Evolutionary conservation across 2,797 vertebrate species (phyloP).

Genomic region (Centropyge bicolor): DNA sequence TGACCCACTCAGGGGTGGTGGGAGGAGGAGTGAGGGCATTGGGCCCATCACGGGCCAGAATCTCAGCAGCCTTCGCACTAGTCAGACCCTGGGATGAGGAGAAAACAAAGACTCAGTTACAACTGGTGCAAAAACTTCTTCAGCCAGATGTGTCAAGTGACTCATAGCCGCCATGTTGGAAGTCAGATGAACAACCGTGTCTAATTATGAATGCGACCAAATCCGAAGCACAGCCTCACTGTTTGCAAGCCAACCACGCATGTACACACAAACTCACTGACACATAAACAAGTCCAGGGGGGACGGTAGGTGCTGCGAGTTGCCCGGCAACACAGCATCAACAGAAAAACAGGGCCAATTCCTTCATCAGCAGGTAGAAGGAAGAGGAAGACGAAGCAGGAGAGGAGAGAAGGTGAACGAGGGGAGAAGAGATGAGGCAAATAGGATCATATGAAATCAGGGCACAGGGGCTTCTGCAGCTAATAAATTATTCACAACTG

Average conservation of each 20-base stretch:
- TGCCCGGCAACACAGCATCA: conserved; percentile 65
- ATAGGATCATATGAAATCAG: conserved; percentile 61
- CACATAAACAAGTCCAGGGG: conserved; percentile 37
- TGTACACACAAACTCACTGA: conserved; percentile 19
- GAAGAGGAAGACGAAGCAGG: background rate
- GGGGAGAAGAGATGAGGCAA: conserved; percentile 6
- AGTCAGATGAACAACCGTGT: background rate
- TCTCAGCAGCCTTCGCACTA: conserved; percentile 89
- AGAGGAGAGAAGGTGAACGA: background rate
- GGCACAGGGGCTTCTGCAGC: conserved; percentile 53
- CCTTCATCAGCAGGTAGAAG: conserved; percentile 52
- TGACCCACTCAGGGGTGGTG: conserved; percentile 97
- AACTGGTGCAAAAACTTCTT: background rate
- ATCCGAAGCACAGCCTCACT: background rate
- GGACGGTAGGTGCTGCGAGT: conserved; percentile 46
- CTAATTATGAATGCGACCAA: background rate
- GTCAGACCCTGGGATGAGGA: conserved; percentile 87
- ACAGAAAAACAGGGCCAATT: conserved; percentile 48
- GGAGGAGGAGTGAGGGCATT: conserved; percentile 95
- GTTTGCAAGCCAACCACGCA: background rate
- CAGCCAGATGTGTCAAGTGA: background rate
- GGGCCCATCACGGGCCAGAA: conserved; percentile 93
- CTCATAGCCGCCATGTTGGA: background rate
- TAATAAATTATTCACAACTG: conserved; percentile 68
- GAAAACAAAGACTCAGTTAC: background rate